A percentile compares a stretch with the other conserved stretches of the same genome.
Conservation (phyloP, 1,140 invertebrate species). For the Diplogasteroides magnus region DNA sequence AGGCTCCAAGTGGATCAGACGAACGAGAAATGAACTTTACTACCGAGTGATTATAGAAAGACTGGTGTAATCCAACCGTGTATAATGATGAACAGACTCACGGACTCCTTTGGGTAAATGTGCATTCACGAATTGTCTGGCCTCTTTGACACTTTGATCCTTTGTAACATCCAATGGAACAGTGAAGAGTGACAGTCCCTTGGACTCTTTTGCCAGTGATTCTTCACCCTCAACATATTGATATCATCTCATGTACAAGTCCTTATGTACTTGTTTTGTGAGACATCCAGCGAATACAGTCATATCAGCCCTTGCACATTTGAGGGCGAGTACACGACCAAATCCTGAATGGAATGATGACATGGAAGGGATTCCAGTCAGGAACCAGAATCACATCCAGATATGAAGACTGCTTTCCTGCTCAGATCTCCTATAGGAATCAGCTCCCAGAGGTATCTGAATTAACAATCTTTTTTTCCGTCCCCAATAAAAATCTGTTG, state of each 20-base stretch:
- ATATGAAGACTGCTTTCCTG: slow-evolving; percentile 37
- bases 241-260: too few species aligned
- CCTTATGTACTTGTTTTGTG: slow-evolving; percentile 27
- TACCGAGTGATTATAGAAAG: too few species aligned
- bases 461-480: too few species aligned
- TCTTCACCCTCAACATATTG: slow-evolving; percentile 12
- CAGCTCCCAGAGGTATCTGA: slow-evolving; percentile 23
- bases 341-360: slow-evolving; percentile 16
- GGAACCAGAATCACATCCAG: slow-evolving; percentile 34
- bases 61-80: too few species aligned
- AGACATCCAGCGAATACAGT: slow-evolving; percentile 37
- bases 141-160: slow-evolving; percentile 33
- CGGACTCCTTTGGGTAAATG: neutral
- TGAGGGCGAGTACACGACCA: slow-evolving; percentile 32
- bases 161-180: slow-evolving; percentile 35
- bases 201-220: slow-evolving; percentile 16
- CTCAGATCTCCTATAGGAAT: slow-evolving; percentile 18
- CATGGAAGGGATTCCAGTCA: neutral
- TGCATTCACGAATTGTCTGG: slow-evolving; percentile 22
- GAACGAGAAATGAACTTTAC: neutral
- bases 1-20: neutral
- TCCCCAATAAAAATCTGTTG: too few species aligned
- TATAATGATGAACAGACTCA: too few species aligned
- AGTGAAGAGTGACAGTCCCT: slow-evolving; percentile 7
- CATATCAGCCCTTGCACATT: slow-evolving; percentile 30